Evolutionary conservation across 2,797 vertebrate genomes (phyloP), one percentile per base, ranked within the genome.

Genomic region (Myripristis murdjan): DNA sequence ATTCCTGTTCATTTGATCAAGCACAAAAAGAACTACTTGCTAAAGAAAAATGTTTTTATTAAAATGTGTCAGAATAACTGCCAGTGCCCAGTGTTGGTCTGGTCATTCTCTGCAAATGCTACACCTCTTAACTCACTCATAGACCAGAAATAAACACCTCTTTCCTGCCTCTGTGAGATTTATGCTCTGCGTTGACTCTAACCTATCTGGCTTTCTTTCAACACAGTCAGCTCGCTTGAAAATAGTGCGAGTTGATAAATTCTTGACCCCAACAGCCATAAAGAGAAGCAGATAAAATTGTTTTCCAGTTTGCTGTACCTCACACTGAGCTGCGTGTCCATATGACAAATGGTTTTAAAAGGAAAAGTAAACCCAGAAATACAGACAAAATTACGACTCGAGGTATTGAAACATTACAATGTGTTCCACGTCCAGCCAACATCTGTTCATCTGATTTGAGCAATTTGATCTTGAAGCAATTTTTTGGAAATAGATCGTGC

Each of bases 381-480:
- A 46, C 59, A 48, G 75, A 80, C 73, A 44, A 65, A 14, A 70
- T 22, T 39, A n/a, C n/a, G n/a, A 23, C 6, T 37, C 15, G 33
- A 47, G 15, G 37, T 18, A 51, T 18, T 63, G 20, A 58, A 69
- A 47, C 54, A 68, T 26, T 70, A 47, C 12, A 20, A 49, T 22
- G 37, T 65, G 91, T 94, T 94, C 93, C 93, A 93, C 91, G 72
- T 64, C 90, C 87, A 91, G 87, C 83, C 70, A 85, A 90, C 92
- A 92, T 96, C 91, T 95, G 93, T 94, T 96, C 95, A 94, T 96
- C 93, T 95, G 94, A 94, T 94, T 87, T 93, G 93, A 68, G 67
- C 60, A 60, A 70, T 64, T 75, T 62, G 22, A 81, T 83, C 72
- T 69, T 72, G 65, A 74, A 79, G 67, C 69, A 64, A 52, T 66